Percentiles rank a stretch among this genome's conserved stretches.
phyloP scores from a whole-genome alignment of 2,888 invertebrate genomes.

The Philereme transversata region DNA sequence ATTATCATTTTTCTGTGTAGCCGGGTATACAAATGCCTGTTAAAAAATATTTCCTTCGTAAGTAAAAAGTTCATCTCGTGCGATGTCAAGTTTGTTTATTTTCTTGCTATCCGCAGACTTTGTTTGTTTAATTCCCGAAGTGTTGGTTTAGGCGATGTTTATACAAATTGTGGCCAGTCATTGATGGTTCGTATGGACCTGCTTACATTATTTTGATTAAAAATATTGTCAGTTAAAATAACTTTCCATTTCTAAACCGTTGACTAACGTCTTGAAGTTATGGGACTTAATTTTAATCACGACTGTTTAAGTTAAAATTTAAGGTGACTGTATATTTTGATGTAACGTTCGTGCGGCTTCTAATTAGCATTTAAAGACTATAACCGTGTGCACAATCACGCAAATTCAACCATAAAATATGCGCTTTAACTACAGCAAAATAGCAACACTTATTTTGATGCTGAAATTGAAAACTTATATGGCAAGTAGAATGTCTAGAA shows the following conservation, averaged over 20 bases:
- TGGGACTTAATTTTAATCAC: background rate
- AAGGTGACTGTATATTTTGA: no score
- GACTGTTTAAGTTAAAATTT: no score
- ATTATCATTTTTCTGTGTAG: no score
- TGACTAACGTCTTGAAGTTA: conserved; percentile 18
- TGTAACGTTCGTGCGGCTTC: no score
- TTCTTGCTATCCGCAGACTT: conserved; percentile 52
- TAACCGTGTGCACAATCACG: no score
- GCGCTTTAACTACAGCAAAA: no score
- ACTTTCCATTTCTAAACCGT: conserved; percentile 49
- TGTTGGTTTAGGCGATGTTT: conserved; percentile 55
- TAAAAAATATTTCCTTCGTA: conserved; percentile 3
- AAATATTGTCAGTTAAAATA: conserved; percentile 38
- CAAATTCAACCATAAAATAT: no score
- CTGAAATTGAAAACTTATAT: no score
- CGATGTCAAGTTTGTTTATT: conserved; percentile 53
- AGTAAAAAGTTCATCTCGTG: conserved; percentile 11
- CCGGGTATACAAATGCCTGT: no score
- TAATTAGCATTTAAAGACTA: no score
- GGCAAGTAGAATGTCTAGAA: background rate
- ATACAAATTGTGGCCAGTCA: conserved; percentile 68
- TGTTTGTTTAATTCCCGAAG: conserved; percentile 70
- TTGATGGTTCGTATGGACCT: conserved; percentile 42
- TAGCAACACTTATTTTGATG: no score
- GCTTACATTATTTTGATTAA: conserved; percentile 38